Evolutionary conservation across 2,888 invertebrate species (phyloP).

Genomic region (Epirrita christyi): DNA sequence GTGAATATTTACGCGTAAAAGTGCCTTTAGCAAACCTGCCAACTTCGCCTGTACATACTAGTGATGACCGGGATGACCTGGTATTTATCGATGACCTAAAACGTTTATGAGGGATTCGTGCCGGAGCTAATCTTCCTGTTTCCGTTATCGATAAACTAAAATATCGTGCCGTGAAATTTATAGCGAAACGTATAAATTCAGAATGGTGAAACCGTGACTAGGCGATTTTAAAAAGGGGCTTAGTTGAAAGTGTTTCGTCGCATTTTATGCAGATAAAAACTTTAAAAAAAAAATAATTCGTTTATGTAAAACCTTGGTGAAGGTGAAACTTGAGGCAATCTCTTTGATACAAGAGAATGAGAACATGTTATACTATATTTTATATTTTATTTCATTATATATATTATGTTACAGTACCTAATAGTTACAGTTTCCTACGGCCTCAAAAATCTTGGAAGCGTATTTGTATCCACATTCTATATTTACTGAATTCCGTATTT

Average conservation of each 20-base stretch:
- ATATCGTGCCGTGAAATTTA: slow-evolving; percentile 53
- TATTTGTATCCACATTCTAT: too few species aligned
- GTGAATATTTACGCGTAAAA: not conserved
- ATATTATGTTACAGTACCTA: too few species aligned
- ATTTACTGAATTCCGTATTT: too few species aligned
- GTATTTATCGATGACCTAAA: slow-evolving; percentile 67
- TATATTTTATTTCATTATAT: too few species aligned
- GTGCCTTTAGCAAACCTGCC: not conserved
- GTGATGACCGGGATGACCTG: slow-evolving; percentile 33
- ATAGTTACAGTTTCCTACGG: too few species aligned
- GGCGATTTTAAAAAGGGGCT: slow-evolving; percentile 21
- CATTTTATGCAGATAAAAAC: too few species aligned
- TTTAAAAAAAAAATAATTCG: too few species aligned
- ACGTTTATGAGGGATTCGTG: slow-evolving; percentile 78
- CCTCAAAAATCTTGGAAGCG: too few species aligned
- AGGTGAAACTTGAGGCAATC: too few species aligned
- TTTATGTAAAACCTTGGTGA: too few species aligned
- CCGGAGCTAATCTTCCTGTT: slow-evolving; percentile 71
- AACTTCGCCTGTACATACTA: slow-evolving; percentile 4
- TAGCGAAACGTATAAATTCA: slow-evolving; percentile 38
- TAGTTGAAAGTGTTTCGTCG: not conserved
- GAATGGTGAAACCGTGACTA: slow-evolving; percentile 38
- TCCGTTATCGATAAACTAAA: slow-evolving; percentile 77
- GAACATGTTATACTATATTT: too few species aligned
- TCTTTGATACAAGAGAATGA: too few species aligned